Conservation (phyloP, 2,797 vertebrate genomes). For the Syndactyla subalaris region DNA sequence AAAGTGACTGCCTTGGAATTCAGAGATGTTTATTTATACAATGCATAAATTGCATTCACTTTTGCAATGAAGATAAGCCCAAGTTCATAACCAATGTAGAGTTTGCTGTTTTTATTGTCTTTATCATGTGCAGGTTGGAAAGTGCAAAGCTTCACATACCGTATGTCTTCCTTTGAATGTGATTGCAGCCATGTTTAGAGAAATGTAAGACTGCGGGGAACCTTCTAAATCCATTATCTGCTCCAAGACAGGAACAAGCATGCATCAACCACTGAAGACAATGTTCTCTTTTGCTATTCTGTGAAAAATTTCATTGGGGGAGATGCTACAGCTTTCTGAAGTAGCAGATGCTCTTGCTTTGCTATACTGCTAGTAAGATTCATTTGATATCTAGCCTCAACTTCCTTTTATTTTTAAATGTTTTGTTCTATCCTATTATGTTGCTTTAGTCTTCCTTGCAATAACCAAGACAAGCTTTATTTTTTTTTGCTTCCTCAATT, state of each 20-base stretch:
- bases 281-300: neutral
- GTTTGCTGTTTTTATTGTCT: neutral
- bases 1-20: neutral
- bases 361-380: neutral
- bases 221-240: neutral
- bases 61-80: neutral
- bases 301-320: neutral
- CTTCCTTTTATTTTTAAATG: neutral
- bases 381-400: neutral
- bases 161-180: neutral
- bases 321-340: neutral
- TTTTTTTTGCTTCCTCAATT: neutral
- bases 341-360: neutral
- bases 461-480: neutral
- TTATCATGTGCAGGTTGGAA: neutral
- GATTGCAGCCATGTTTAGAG: neutral
- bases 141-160: neutral
- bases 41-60: neutral
- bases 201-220: neutral
- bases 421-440: neutral
- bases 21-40: neutral
- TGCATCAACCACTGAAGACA: neutral
- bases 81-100: neutral
- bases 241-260: neutral
- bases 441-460: neutral